Percentiles rank a stretch among this genome's conserved stretches.
These are phyloP conservation scores for Sciaenops ocellatus DNA, from an alignment of 2,797 vertebrate species.

Conservation along the genomic window DNA sequence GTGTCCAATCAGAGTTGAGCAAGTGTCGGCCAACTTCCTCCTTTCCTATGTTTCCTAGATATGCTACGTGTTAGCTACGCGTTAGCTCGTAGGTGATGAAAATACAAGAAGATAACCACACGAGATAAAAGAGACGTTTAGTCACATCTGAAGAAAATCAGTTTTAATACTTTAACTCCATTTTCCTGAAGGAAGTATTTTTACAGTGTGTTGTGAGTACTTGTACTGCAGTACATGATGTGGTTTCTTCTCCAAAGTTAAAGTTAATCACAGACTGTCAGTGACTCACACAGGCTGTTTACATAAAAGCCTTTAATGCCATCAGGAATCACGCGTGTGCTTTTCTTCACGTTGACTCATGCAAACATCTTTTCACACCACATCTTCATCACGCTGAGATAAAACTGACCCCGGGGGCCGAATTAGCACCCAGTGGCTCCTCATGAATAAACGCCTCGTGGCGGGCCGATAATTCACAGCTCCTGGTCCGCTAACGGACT, in stretches of 20 bases:
- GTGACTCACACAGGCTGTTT: slow-evolving; percentile 14
- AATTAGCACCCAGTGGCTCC: slow-evolving; percentile 47
- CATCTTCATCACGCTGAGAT: slow-evolving; percentile 46
- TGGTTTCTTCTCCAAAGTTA: neutral
- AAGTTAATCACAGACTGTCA: too few relatives aligned
- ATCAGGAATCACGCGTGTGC: neutral
- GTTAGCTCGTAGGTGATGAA: too few relatives aligned
- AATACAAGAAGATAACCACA: too few relatives aligned
- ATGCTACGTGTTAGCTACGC: too few relatives aligned
- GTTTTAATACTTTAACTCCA: too few relatives aligned
- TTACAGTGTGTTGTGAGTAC: neutral
- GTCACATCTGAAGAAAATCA: too few relatives aligned
- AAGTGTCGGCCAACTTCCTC: too few relatives aligned
- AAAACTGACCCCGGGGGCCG: slow-evolving; percentile 26
- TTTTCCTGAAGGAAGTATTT: too few relatives aligned
- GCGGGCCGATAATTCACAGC: slow-evolving; percentile 36
- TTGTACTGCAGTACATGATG: neutral
- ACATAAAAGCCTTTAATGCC: slow-evolving; percentile 10
- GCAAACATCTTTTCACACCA: slow-evolving; percentile 58
- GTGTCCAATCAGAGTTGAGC: too few relatives aligned
- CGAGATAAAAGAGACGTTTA: too few relatives aligned
- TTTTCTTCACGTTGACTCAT: slow-evolving; percentile 18
- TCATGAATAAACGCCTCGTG: slow-evolving; percentile 35
- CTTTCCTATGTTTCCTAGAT: too few relatives aligned
- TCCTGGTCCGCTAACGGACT: neutral